phyloP scores from a whole-genome alignment of 2,888 invertebrate species.

The Sisyra nigra region DNA sequence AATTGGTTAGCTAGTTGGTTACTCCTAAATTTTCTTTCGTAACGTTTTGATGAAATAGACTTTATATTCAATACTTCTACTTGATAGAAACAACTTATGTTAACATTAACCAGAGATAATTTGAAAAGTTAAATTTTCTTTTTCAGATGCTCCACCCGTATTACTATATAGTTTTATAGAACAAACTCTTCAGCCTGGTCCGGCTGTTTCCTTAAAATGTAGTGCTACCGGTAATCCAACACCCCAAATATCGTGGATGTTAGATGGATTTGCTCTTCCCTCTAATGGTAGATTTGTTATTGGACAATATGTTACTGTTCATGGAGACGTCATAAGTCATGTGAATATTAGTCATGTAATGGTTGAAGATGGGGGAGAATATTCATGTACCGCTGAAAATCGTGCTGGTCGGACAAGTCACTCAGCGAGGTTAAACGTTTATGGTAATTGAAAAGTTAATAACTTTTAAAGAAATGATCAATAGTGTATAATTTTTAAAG shows the following conservation, averaged over 20 bases:
- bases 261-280: constrained; percentile 56
- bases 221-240: constrained; percentile 62
- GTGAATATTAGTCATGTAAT: constrained; percentile 66
- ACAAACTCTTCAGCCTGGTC: constrained; percentile 61
- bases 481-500: constrained; percentile 24
- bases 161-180: constrained; percentile 61
- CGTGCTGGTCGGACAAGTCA: constrained; percentile 56
- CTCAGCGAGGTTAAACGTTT: constrained; percentile 62
- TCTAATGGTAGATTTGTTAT: constrained; percentile 52
- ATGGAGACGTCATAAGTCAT: constrained; percentile 69
- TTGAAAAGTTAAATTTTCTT: constrained; percentile 11
- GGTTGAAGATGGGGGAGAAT: constrained; percentile 68
- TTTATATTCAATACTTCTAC: neutral
- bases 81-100: neutral
- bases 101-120: too few relatives aligned
- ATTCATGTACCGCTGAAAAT: constrained; percentile 60
- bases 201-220: constrained; percentile 62
- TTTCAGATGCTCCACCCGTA: constrained; percentile 56
- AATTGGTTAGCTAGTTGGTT: neutral
- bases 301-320: constrained; percentile 59
- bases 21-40: neutral
- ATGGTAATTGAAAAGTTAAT: constrained; percentile 49
- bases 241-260: constrained; percentile 58
- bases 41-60: neutral
- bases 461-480: neutral